These are phyloP conservation scores for Saccostrea echinata DNA, from an alignment of 1,140 invertebrate species.

Conservation along the genomic window DNA sequence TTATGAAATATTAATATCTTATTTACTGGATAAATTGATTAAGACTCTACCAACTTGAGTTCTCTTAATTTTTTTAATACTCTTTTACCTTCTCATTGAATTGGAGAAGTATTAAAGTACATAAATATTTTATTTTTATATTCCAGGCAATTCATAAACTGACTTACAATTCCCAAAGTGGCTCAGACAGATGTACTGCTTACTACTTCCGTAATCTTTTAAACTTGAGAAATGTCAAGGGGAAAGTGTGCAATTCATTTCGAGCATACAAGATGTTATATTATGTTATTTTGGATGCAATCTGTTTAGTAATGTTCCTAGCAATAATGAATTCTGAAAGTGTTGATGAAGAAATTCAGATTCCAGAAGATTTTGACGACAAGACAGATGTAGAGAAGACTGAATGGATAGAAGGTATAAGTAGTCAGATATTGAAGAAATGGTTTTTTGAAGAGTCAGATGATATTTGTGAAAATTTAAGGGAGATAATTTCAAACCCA, in stretches of 20 bases:
- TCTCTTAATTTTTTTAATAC: no score
- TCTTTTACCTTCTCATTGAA: no score
- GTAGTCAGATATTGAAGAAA: constrained; percentile 40
- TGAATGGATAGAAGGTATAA: constrained; percentile 46
- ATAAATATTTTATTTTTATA: background rate
- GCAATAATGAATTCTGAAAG: no score
- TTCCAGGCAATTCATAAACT: constrained; percentile 57
- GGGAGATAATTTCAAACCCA: constrained; percentile 42
- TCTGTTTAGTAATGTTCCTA: no score
- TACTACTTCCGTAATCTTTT: constrained; percentile 50
- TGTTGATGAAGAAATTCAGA: no score
- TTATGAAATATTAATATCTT: no score
- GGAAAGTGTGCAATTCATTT: background rate
- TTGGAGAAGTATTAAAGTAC: no score
- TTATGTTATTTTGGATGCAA: no score
- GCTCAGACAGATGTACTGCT: constrained; percentile 46
- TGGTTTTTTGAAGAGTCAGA: constrained; percentile 47
- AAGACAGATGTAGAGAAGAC: constrained; percentile 34
- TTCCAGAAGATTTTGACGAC: background rate
- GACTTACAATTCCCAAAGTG: constrained; percentile 45
- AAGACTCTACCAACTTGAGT: no score
- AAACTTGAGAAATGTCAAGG: constrained; percentile 55
- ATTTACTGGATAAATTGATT: no score
- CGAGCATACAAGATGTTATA: no score
- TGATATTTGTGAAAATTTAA: constrained; percentile 42